phyloP scores from a whole-genome alignment of 2,888 invertebrate genomes.

The Aphodius granarius region DNA sequence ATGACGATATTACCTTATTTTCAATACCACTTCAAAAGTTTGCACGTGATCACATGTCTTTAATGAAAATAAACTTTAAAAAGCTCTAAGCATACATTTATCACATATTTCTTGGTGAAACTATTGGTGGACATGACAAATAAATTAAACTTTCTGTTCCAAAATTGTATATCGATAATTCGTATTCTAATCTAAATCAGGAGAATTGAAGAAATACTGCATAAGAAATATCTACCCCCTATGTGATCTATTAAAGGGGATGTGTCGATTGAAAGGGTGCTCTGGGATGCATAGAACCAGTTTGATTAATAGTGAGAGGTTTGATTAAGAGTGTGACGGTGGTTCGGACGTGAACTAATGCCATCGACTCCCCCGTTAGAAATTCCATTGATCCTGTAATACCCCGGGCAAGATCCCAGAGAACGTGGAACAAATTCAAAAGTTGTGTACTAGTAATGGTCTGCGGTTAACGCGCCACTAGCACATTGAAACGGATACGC shows the following conservation, averaged over 20 bases:
- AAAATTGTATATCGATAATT: no score
- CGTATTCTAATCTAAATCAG: no score
- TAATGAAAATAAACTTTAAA: not conserved
- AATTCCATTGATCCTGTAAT: not conserved
- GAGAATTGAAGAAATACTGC: not conserved
- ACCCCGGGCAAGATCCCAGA: not conserved
- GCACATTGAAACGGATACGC: not conserved
- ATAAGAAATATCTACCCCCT: not conserved
- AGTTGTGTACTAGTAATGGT: conserved; percentile 1
- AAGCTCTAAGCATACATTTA: not conserved
- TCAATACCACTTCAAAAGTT: not conserved
- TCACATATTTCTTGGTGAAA: not conserved
- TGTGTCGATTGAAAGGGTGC: not conserved
- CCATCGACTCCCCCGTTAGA: not conserved
- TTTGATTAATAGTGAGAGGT: not conserved
- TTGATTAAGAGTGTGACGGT: not conserved
- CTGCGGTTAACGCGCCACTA: not conserved
- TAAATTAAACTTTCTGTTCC: no score
- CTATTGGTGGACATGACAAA: no score
- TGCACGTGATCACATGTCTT: not conserved
- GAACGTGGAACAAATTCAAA: conserved; percentile 4
- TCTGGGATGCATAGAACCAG: not conserved
- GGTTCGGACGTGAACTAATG: not conserved
- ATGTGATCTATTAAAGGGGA: not conserved
- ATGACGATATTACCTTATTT: not conserved